phyloP scores from a whole-genome alignment of 2,797 vertebrate species.

The Sternarchorhynchus goeldii region DNA sequence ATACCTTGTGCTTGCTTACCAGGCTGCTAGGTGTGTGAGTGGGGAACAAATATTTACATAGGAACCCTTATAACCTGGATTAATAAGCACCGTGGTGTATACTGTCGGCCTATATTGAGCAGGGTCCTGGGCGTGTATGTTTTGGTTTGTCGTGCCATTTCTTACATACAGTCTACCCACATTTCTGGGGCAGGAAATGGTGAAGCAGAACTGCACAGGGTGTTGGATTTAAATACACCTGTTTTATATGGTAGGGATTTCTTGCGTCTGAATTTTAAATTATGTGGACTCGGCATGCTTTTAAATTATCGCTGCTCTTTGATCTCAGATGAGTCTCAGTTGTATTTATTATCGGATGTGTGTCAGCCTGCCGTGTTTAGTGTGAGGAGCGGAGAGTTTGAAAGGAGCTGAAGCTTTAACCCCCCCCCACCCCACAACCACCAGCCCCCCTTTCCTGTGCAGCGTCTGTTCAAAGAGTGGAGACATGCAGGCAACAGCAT shows the following conservation, averaged over 20 bases:
- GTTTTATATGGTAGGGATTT: constrained; percentile 24
- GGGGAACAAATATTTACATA: constrained; percentile 17
- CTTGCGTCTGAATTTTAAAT: constrained; percentile 28
- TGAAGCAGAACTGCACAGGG: constrained; percentile 7
- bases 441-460: constrained; percentile 41
- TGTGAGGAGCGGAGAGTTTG: constrained; percentile 11
- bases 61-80: background rate
- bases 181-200: constrained; percentile 27
- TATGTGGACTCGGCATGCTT: constrained; percentile 4
- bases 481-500: constrained; percentile 41
- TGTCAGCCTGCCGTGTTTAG: background rate
- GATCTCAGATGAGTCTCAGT: constrained; percentile 15
- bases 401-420: constrained; percentile 14
- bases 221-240: constrained; percentile 7
- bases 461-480: constrained; percentile 60
- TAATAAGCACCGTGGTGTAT: constrained; percentile 7
- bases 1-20: constrained; percentile 35
- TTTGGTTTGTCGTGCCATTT: background rate
- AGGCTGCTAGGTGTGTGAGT: background rate
- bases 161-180: background rate
- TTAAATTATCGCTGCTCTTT: constrained; percentile 6
- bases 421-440: constrained; percentile 45
- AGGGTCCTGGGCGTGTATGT: constrained; percentile 1
- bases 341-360: background rate
- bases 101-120: background rate